Percentiles rank a stretch among this genome's conserved stretches.
phyloP scores from a whole-genome alignment of 2,113 vertebrate genomes.

The Syngnathoides biaculeatus region DNA sequence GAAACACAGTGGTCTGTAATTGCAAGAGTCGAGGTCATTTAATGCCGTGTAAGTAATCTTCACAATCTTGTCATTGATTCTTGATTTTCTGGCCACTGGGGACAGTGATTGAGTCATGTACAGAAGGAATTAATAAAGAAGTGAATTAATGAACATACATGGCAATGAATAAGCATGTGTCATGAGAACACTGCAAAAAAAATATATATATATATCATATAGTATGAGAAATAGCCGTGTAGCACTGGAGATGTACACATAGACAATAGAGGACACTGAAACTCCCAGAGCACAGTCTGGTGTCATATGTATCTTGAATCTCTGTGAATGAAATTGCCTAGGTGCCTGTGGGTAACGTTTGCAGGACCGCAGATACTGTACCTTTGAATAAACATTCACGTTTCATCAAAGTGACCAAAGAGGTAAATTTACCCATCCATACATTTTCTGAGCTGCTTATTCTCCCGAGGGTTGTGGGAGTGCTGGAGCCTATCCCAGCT shows the following conservation, averaged over 20 bases:
- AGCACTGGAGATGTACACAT: neutral
- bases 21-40: neutral
- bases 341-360: neutral
- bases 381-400: neutral
- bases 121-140: neutral
- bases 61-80: neutral
- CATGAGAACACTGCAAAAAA: neutral
- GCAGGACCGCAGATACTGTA: neutral
- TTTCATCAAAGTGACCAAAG: neutral
- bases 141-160: neutral
- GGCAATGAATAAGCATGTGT: neutral
- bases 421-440: too few relatives aligned
- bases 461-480: too few relatives aligned
- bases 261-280: neutral
- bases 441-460: too few relatives aligned
- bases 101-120: neutral
- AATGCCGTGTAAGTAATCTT: constrained; percentile 1
- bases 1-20: neutral
- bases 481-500: too few relatives aligned
- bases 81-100: neutral
- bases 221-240: neutral
- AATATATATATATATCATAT: neutral
- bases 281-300: neutral
- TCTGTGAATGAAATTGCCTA: neutral
- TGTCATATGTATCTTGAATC: neutral